Base-by-base conservation (phyloP, 2,113 vertebrate species). In the Notarius quadriscutis region DNA sequence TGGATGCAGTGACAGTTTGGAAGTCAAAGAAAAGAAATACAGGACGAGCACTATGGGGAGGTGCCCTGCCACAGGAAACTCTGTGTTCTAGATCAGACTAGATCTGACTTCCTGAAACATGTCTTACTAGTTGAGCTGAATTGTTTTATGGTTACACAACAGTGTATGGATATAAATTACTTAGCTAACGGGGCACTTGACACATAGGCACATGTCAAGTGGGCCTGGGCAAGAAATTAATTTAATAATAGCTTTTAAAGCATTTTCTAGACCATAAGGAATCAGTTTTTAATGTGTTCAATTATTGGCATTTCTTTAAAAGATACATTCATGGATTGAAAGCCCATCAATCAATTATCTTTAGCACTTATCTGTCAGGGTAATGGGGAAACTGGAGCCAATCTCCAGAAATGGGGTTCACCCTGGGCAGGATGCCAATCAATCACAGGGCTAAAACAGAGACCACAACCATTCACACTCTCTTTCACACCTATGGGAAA, bases 41-140 rank as follows among this genome's bases (percentile, higher is more conserved):
- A 55, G 51, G 50, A 57, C 27, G 25, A 27, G 75, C 25, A 7
- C 81, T 9, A 1, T 63, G 58, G 27, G 51, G 67, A 20, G 67
- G 67, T 34, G 63, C 63, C n/a, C 17, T 34, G 65, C 14, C 53
- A 74, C 53, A 62, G 71, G 71, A 75, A 48, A 62, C 71, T 62
- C 63, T 62, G 51, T 84, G n/a, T 72, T 84, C 27, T 72, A 72
- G 67, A 22, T 74, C 67, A 65, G 53, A 41, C 18, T 58, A 72
- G 17, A 34, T 72, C 83, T 58, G 67, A 74, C 27, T 58, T 72
- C 25, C 27, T 74, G 53, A 72, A 41, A 53, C 67, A 30, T 14
- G 69, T 83, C 7, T 51, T 22, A 67, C 20, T 18, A 60, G 22
- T 15, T 75, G 48, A 77, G n/a, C 69, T 60, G 25, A 78, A 79